Evolutionary conservation across 1,140 invertebrate genomes (phyloP), one percentile per base, ranked within the genome.

Genomic region (Whitmania pigra): DNA sequence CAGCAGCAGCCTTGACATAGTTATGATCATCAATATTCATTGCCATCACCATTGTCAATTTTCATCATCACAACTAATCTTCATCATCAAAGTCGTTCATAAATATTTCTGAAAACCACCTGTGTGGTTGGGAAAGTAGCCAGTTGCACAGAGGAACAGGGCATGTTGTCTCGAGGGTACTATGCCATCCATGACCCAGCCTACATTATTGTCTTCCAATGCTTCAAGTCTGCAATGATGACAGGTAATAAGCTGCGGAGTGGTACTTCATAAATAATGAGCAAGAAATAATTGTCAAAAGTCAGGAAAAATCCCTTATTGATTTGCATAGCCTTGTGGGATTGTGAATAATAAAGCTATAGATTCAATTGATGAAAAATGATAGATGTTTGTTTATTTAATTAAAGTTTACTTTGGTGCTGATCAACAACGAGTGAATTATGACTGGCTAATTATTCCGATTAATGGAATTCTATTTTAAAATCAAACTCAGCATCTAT

Each of bases 101-200:
- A 36, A 57, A 57, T 57, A 57, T 57, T 3, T 57, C 9, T 53
- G 15, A 22, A 54, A 71, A 75, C 72, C 73, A 82, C 81, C 78
- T 74, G 77, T 79, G 75, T 83, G 81, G 75, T 80, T 82, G 25
- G 81, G 79, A 74, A 77, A 77, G 40, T 82, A 77, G 67, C 82
- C 82, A 27, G 73, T 73, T 13, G 77, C 74, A 69, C 80, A 78
- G 53, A 83, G 67, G 9, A 78, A 78, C 6, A 79, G 72, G 18
- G 79, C 78, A 74, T 83, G 80, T 69, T 81, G 77, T 73, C 80
- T 74, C 13, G 78, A 81, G 69, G 80, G 76, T 9, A 81, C 81
- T 75, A 82, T 82, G 29, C 78, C 78, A 71, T 81, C 80, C 73
- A 83, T 71, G 13, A 83, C 77, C 80, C 80, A 83, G 25, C 82